Evolutionary conservation across 2,113 vertebrate genomes (phyloP).

Genomic region (Myrmophylax atrothorax): DNA sequence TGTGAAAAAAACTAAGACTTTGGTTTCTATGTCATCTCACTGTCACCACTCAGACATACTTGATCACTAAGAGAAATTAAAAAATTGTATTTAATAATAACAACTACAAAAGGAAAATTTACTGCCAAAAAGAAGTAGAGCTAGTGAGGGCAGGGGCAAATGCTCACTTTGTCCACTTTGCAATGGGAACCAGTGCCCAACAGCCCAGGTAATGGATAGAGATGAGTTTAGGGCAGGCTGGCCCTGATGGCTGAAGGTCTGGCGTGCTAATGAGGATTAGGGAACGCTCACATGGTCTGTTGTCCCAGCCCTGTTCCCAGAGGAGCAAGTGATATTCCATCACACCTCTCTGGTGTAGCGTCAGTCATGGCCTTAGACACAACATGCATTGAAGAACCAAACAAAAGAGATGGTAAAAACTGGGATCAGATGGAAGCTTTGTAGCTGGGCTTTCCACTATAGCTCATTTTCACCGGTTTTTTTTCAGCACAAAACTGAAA

Average conservation of each 20-base stretch:
- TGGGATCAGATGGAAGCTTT: background rate
- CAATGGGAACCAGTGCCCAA: background rate
- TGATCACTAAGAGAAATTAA: constrained; percentile 4
- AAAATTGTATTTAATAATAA: constrained; percentile 12
- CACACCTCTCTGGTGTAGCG: accelerated
- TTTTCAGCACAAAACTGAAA: constrained; percentile 32
- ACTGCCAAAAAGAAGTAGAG: background rate
- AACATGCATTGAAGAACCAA: background rate
- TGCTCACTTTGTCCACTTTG: background rate
- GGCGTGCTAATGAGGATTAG: background rate
- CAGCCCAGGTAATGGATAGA: background rate
- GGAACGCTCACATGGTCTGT: background rate
- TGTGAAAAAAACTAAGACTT: constrained; percentile 67
- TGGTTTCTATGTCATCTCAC: constrained; percentile 30
- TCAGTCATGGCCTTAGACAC: background rate
- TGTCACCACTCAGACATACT: constrained; percentile 30
- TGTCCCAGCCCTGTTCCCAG: background rate
- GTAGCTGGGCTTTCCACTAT: background rate
- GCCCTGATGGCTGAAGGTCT: background rate
- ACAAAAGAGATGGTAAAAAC: background rate
- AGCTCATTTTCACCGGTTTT: background rate
- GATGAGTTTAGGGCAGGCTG: background rate
- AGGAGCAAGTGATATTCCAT: background rate
- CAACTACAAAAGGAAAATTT: background rate
- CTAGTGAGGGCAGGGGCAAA: background rate